A percentile compares a stretch with the other conserved stretches of the same genome.
phyloP scores from a whole-genome alignment of 1,140 invertebrate genomes.

The Paracyclopina nana region DNA sequence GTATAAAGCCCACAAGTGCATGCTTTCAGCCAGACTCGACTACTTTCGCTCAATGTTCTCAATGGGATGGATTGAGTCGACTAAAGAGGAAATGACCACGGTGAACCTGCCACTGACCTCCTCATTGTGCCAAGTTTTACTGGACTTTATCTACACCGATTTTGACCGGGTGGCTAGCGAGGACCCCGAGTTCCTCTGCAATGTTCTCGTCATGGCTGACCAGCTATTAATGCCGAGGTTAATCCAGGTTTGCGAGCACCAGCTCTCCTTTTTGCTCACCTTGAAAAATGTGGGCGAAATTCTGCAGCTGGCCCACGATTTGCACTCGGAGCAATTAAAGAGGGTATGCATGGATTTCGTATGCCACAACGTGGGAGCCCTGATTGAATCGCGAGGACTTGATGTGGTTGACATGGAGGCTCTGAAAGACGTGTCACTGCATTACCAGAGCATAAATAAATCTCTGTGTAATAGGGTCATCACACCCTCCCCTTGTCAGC shows the following conservation, averaged over 20 bases:
- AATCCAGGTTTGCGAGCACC: neutral
- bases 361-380: neutral
- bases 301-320: neutral
- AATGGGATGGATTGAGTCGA: neutral
- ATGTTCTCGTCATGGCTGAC: neutral
- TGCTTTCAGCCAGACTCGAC: neutral
- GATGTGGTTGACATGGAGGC: neutral
- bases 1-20: neutral
- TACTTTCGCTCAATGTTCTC: neutral
- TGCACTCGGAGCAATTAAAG: neutral
- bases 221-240: neutral
- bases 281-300: neutral
- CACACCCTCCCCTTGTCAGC: no score
- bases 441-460: neutral
- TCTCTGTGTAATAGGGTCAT: neutral
- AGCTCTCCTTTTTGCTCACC: neutral
- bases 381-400: neutral
- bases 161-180: neutral
- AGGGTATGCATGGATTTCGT: slow-evolving; percentile 1
- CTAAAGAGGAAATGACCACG: neutral
- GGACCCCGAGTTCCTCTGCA: neutral
- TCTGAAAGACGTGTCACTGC: neutral
- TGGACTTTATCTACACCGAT: neutral
- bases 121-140: neutral
- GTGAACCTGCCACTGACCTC: neutral